phyloP scores from a whole-genome alignment of 2,113 vertebrate species.

The Paracanthobrama guichenoti region DNA sequence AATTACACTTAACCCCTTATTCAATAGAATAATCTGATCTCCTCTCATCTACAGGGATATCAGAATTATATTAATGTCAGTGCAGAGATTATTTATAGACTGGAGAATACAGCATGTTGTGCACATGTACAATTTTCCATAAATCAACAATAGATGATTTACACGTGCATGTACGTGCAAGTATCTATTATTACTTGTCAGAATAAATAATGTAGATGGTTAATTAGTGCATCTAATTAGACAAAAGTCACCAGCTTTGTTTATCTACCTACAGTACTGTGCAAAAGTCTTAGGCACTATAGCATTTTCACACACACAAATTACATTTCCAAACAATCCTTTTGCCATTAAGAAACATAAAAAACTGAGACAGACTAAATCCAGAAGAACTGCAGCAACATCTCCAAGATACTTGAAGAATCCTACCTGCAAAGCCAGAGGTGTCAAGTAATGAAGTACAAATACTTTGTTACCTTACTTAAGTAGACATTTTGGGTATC shows the following conservation, averaged over 20 bases:
- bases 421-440: no score
- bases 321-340: no score
- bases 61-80: constrained; percentile 24
- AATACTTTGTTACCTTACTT: no score
- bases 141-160: neutral
- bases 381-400: no score
- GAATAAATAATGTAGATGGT: neutral
- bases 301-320: no score
- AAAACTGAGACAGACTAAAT: no score
- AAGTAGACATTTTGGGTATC: no score
- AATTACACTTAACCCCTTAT: constrained; percentile 57
- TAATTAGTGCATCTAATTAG: neutral
- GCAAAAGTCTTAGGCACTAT: no score
- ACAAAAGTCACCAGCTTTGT: neutral
- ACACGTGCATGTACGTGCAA: neutral
- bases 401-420: no score
- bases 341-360: no score
- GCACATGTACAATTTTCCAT: neutral
- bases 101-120: constrained; percentile 8
- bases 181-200: neutral
- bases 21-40: constrained; percentile 62
- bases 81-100: neutral
- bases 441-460: no score
- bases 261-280: neutral
- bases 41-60: constrained; percentile 56